Evolutionary conservation across 1,140 invertebrate species (phyloP), one percentile per base, ranked within the genome.

Genomic region (Drosophila trapezifrons): DNA sequence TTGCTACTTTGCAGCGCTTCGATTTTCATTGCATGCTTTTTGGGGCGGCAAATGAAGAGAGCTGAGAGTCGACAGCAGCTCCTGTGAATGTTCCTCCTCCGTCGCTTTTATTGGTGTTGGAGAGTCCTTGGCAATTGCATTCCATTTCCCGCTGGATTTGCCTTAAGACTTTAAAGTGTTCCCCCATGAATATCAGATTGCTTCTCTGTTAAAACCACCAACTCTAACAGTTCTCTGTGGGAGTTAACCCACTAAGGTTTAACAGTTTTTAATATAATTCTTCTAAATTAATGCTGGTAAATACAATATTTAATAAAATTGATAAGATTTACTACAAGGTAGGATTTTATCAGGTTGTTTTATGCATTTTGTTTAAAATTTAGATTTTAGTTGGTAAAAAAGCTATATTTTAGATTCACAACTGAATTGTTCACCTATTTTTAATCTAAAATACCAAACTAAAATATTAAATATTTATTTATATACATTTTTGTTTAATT

Each of bases 1-100:
- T 12, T 29, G 40, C 25, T 57, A 37, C 37, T 51, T 17, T 42
- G 22, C 47, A 27, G 38, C 42, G 42, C 43, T 55, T 77, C 59
- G 57, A 64, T 71, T 78, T 64, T 71, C 67, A 60, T 55, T 77
- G 75, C 75, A 70, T 77, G 62, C 65, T 77, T 77, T 77, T 77
- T 56, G 75, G 75, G 74, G 64, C 57, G 49, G 29, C 73, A 66
- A 76, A 51, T 65, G 46, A 55, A 37, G 58, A 56, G 57, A 42
- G 35, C 40, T 54, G 35, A 32, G 43, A 9, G 59, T 9, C 10
- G 29, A 9, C 29, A 37, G 40, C n/a, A 32, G n/a, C 51, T 47
- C 10, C 13, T 42, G 20, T 27, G 22, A 35, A 58, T 29, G 49
- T 71, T 73, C 22, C 49, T 17, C n/a, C 56, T 42, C 13, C 25